Evolutionary conservation across 2,797 vertebrate species (phyloP), one percentile per base, ranked within the genome.

Genomic region (Ctenopoma kingsleyae): DNA sequence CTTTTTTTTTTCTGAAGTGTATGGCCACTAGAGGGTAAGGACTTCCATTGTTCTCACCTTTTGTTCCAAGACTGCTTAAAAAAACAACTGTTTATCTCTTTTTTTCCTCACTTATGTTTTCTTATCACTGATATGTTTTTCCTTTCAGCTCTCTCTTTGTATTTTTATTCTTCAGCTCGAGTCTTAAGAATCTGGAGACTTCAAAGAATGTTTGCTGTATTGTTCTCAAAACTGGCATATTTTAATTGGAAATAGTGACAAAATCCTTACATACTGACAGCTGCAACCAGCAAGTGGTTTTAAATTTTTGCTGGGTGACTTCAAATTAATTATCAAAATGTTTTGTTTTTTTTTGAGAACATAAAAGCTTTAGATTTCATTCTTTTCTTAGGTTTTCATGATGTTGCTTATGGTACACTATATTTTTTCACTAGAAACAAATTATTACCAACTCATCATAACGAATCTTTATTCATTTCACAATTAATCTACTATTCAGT

Each of bases 21-120:
- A 49, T 48, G 56, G 47, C 65, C 77, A 82, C 72, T 30, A 47
- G 58, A 83, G 81, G 87, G 87, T 91, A 90, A 89, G 89, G 66
- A 80, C 65, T 64, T 85, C 27, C 23, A 78, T 57, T 70, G 69
- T 84, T 83, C 62, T 76, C 50, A 86, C 76, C 73, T 89, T 77
- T 88, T 74, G 22, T 73, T 77, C 22, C 16, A 66, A 69, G n/a
- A 67, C 36, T 38, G 41, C 9, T 4, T n/a, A 23, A 44, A 27
- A 70, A 55, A 61, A 65, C 43, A 70, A 56, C 4, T 32, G 3
- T 67, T 35, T 38, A 11, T 32, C 8, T 32, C 17, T 67, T 55
- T 59, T 50, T 69, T 27, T 40, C 5, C 6, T 44, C 8, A 58
- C 69, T 40, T 38, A 11, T 47, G 32, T 61, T 52, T 66, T 67